A percentile compares a stretch with the other conserved stretches of the same genome.
Conservation (phyloP, 2,113 vertebrate genomes). For the Propithecus coquereli region DNA sequence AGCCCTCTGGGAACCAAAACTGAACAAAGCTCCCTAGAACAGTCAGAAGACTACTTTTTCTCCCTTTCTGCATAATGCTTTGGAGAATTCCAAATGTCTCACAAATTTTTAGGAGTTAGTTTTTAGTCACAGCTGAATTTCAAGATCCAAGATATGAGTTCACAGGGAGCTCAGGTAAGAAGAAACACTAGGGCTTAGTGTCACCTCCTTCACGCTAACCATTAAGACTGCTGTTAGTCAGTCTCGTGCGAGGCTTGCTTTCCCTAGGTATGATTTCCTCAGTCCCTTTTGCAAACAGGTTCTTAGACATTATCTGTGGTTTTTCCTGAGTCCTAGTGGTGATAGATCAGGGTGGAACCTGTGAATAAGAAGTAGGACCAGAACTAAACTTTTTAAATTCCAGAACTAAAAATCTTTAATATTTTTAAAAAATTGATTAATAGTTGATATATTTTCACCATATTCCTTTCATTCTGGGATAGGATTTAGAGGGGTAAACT, state of each 20-base stretch:
- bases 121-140: background rate
- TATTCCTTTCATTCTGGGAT: background rate
- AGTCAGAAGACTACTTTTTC: background rate
- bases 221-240: background rate
- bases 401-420: background rate
- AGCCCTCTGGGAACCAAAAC: background rate
- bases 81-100: background rate
- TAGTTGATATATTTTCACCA: background rate
- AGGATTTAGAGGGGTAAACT: background rate
- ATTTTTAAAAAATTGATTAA: background rate
- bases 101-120: background rate
- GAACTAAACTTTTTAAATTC: background rate
- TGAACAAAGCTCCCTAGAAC: background rate
- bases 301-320: background rate
- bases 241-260: background rate
- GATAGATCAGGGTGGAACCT: background rate
- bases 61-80: background rate
- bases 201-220: background rate
- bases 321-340: background rate
- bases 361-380: background rate
- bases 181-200: background rate
- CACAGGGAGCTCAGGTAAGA: background rate
- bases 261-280: background rate
- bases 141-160: background rate
- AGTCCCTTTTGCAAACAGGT: background rate